Evolutionary conservation across 2,888 invertebrate species (phyloP).

Genomic region (Pandemis cinnamomeana): DNA sequence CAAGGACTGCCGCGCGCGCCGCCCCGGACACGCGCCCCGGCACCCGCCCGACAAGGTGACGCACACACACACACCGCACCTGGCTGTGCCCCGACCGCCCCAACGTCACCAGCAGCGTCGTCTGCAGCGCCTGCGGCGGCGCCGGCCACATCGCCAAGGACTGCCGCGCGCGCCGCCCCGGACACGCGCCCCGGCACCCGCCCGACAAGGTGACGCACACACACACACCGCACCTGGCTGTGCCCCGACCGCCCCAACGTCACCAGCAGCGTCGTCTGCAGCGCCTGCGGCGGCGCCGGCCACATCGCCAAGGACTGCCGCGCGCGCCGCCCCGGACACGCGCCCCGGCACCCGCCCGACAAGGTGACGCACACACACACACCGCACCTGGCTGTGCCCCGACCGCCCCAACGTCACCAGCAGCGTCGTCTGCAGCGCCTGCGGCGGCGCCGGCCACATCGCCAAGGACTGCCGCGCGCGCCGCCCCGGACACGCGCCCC

Average conservation of each 20-base stretch:
- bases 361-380: conserved; percentile 58
- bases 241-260: conserved; percentile 94
- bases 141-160: conserved; percentile 95
- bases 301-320: conserved; percentile 99
- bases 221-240: conserved; percentile 94
- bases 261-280: conserved; percentile 97
- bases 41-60: conserved; percentile 11
- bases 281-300: conserved; percentile 85
- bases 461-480: conserved; percentile 97
- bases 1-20: conserved; percentile 96
- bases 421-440: conserved; percentile 96
- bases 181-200: conserved; percentile 74
- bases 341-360: conserved; percentile 46
- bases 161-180: conserved; percentile 94
- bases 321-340: conserved; percentile 90
- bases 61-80: conserved; percentile 88
- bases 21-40: conserved; percentile 86
- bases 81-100: conserved; percentile 95
- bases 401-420: conserved; percentile 96
- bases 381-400: conserved; percentile 95
- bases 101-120: conserved; percentile 96
- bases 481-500: conserved; percentile 87
- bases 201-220: conserved; percentile 7
- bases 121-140: conserved; percentile 92
- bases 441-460: conserved; percentile 88